Evolutionary conservation across 1,140 invertebrate species (phyloP), one percentile per base, ranked within the genome.

Genomic region (Condylostylus longicornis): DNA sequence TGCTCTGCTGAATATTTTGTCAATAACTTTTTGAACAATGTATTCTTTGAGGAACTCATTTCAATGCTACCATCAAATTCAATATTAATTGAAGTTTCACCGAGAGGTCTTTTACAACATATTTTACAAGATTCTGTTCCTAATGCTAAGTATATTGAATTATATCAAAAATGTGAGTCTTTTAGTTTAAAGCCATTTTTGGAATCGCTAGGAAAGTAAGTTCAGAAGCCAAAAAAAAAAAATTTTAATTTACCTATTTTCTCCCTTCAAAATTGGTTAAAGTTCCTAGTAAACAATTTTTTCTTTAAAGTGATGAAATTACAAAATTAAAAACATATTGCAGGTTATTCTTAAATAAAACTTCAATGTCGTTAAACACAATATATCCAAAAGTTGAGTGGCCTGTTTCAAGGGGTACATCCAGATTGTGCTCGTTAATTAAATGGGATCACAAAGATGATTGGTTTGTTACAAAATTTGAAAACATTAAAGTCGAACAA

Each of bases 1-100:
- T 89, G 78, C 1, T 93, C 86, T 0, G 78, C 89, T 4, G 83
- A 88, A 47, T 97, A 97, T 53, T 85, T 90, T 51, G 88, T 88
- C 1, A 93, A 95, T 54, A 96, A 95, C 58, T 63, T 94, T 5
- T 59, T 90, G 28, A 77, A 62, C 44, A 75, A 83, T 14, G 88
- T 94, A 0, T 62, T 88, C 1, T 94, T 94, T 50, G 79, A 90
- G 49, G 84, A 91, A 59, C 79, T 79, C 1, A 62, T 82, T 2
- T 63, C 68, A 8, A 63, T 81, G 33, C 74, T 95, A 18, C 86
- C 84, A 0, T 62, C 66, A 28, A 78, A 90, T 56, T 79, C 87
- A 0, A 65, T 93, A 34, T 72, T 77, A 1, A 80, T 82, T 42
- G 74, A 75, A 48, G 79, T 93, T 14, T 84, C 84, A 1, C 87